Percentiles rank a stretch among this genome's conserved stretches.
Conservation (phyloP, 2,888 invertebrate genomes). For the Melanargia galathea region DNA sequence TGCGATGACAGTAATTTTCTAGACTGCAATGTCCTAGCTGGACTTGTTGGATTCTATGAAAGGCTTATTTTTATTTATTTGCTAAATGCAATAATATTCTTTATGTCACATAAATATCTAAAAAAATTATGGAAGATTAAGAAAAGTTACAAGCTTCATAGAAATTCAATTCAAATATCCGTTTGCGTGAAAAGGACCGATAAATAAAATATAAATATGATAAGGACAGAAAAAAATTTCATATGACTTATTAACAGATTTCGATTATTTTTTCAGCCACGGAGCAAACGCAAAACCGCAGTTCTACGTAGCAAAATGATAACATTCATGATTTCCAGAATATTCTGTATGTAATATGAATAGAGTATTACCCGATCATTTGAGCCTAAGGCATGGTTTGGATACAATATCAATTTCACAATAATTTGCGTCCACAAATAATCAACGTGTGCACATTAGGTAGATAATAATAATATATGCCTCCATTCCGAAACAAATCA, state of each 20-base stretch:
- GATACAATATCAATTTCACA: conserved; percentile 10
- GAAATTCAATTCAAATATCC: no score
- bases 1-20: conserved; percentile 52
- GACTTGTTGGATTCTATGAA: neutral
- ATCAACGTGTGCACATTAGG: conserved; percentile 9
- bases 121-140: no score
- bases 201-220: no score
- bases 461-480: conserved; percentile 10
- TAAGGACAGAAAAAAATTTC: no score
- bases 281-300: no score
- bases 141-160: no score
- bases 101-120: neutral
- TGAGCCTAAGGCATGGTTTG: conserved; percentile 5
- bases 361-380: neutral
- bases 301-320: no score
- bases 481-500: conserved; percentile 20
- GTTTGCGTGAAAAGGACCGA: no score
- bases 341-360: neutral
- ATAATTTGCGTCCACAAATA: conserved; percentile 5
- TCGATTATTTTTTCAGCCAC: no score
- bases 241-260: no score
- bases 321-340: neutral
- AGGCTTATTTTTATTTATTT: neutral
- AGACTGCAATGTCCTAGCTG: conserved; percentile 44
- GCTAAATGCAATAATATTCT: neutral